phyloP scores from a whole-genome alignment of 2,113 vertebrate species.

The Muntiacus muntjak region DNA sequence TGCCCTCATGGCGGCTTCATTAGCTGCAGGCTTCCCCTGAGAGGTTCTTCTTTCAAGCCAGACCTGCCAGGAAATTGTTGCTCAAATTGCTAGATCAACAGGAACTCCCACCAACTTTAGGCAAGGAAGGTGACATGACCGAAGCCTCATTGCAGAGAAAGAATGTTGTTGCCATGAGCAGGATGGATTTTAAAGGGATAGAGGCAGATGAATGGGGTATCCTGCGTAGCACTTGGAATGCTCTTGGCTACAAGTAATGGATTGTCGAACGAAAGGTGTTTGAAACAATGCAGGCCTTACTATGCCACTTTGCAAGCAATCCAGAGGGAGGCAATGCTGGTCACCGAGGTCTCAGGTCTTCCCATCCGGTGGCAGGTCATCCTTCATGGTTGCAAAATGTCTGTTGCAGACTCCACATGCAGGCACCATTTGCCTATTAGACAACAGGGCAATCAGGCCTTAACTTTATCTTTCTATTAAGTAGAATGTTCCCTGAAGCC shows the following conservation, averaged over 20 bases:
- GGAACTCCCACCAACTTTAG: neutral
- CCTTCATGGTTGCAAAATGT: neutral
- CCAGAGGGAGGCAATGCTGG: neutral
- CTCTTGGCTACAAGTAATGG: neutral
- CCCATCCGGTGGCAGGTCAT: too few species aligned
- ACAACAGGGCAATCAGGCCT: neutral
- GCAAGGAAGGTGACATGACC: neutral
- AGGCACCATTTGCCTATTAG: neutral
- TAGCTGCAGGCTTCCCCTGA: neutral
- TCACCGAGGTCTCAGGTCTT: neutral
- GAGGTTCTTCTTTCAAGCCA: neutral
- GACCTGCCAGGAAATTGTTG: neutral
- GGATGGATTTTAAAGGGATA: neutral
- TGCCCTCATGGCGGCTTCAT: neutral
- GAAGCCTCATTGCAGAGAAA: neutral
- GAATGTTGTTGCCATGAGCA: neutral
- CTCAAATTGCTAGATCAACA: neutral
- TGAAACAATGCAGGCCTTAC: neutral
- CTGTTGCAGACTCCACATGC: neutral
- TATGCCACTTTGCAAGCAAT: neutral
- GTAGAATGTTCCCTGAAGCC: neutral
- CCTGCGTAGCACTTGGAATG: neutral
- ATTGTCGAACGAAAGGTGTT: neutral
- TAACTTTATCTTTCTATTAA: neutral
- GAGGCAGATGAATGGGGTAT: neutral